These are phyloP conservation scores for Ivindomyrus marchei DNA, from an alignment of 2,113 vertebrate species.

Conservation along the genomic window DNA sequence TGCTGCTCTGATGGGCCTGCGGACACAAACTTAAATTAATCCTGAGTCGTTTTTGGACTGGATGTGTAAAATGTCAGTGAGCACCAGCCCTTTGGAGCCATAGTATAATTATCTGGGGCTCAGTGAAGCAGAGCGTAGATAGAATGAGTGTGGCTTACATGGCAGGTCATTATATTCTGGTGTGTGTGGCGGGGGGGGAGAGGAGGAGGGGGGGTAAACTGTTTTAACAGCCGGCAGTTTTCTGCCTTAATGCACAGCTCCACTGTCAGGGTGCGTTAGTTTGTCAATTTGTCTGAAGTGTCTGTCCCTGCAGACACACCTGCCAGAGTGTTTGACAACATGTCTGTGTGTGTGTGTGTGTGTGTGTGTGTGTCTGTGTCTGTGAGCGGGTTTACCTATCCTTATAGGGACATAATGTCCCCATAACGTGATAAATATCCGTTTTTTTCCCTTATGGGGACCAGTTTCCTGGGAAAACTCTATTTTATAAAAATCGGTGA, in stretches of 20 bases:
- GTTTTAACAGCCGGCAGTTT: conserved; percentile 25
- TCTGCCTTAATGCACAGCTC: conserved; percentile 25
- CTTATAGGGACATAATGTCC: no score
- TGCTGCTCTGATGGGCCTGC: neutral
- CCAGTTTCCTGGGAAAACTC: no score
- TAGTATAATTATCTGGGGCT: neutral
- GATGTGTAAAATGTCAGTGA: neutral
- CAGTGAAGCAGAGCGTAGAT: neutral
- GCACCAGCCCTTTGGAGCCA: neutral
- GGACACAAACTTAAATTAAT: neutral
- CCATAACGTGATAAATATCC: no score
- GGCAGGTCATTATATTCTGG: neutral
- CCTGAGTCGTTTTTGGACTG: neutral
- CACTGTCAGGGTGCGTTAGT: conserved; percentile 25
- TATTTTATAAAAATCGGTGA: no score
- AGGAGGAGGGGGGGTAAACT: neutral
- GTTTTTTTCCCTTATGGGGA: no score
- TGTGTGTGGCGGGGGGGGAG: no score
- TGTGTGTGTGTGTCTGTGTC: neutral
- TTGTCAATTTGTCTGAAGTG: conserved; percentile 16
- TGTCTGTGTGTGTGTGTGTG: conserved; percentile 1
- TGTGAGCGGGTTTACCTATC: neutral
- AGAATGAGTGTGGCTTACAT: neutral
- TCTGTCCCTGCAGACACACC: neutral
- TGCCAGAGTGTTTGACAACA: conserved; percentile 6